These are phyloP conservation scores for Thysanoteuthis rhombus DNA, from an alignment of 2,888 invertebrate species.

Conservation along the genomic window DNA sequence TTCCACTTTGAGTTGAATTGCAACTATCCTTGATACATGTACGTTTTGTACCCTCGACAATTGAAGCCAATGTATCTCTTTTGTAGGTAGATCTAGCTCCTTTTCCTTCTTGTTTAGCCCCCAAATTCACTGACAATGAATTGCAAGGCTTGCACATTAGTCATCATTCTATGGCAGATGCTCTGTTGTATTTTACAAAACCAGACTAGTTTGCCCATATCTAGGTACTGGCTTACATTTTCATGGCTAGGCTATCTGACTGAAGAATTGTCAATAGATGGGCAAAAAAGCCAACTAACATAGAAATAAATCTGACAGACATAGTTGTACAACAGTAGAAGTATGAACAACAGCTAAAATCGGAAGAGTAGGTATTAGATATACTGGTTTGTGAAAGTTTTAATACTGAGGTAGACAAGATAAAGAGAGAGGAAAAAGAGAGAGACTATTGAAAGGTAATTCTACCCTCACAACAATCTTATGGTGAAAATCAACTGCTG, in stretches of 20 bases:
- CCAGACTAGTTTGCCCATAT: no score
- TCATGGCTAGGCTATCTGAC: background rate
- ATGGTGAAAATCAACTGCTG: conserved; percentile 12
- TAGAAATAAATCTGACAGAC: background rate
- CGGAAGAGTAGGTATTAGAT: background rate
- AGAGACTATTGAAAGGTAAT: background rate
- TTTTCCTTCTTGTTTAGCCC: no score
- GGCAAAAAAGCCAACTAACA: background rate
- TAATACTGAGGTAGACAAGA: background rate
- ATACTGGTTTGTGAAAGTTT: background rate
- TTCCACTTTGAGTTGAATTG: no score
- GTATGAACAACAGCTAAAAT: background rate
- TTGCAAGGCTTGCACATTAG: no score
- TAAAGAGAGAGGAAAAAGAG: background rate
- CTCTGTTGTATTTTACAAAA: no score
- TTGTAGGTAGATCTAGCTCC: no score
- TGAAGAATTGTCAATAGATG: background rate
- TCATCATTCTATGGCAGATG: no score
- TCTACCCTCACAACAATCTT: background rate
- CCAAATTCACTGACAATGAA: no score
- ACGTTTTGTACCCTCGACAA: no score
- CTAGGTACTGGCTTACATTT: no score
- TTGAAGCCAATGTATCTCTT: no score
- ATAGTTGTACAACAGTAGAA: background rate
- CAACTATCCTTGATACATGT: no score